phyloP scores from a whole-genome alignment of 1,140 invertebrate genomes.

The Aphaenogaster rudis region DNA sequence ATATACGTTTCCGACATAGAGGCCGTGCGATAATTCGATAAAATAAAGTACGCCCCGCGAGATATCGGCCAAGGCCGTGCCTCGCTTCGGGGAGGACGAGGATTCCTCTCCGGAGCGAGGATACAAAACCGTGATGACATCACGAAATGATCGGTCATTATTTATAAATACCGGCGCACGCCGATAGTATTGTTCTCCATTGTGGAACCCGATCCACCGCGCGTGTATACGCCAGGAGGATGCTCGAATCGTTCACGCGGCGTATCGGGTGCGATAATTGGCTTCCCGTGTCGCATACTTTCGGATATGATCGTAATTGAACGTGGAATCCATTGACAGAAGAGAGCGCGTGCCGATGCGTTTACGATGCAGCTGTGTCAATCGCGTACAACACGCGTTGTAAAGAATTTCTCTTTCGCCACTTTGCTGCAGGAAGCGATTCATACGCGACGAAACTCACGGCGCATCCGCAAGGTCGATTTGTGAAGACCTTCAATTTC shows the following conservation, averaged over 20 bases:
- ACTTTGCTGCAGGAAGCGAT: neutral
- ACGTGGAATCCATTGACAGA: slow-evolving; percentile 4
- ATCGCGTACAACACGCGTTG: neutral
- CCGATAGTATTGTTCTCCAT: slow-evolving; percentile 29
- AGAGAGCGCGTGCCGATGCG: neutral
- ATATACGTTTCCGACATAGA: slow-evolving; percentile 21
- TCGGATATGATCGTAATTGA: slow-evolving; percentile 9
- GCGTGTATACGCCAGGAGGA: neutral
- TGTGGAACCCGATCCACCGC: neutral
- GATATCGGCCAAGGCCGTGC: slow-evolving; percentile 54
- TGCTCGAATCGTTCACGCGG: neutral
- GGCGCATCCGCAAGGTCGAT: neutral
- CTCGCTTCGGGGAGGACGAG: neutral
- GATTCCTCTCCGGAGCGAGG: neutral
- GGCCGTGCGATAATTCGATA: slow-evolving; percentile 44
- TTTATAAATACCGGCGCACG: slow-evolving; percentile 1
- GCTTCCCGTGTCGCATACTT: neutral
- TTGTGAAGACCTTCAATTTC: neutral
- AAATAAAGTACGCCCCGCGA: slow-evolving; percentile 34
- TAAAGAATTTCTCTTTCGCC: neutral
- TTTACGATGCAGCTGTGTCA: neutral
- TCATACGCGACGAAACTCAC: neutral
- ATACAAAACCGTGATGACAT: slow-evolving; percentile 12
- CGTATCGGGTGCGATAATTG: slow-evolving; percentile 8
- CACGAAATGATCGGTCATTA: slow-evolving; percentile 6